Evolutionary conservation across 1,140 invertebrate species (phyloP), one percentile per base, ranked within the genome.

Genomic region (Lepidostoma basale): DNA sequence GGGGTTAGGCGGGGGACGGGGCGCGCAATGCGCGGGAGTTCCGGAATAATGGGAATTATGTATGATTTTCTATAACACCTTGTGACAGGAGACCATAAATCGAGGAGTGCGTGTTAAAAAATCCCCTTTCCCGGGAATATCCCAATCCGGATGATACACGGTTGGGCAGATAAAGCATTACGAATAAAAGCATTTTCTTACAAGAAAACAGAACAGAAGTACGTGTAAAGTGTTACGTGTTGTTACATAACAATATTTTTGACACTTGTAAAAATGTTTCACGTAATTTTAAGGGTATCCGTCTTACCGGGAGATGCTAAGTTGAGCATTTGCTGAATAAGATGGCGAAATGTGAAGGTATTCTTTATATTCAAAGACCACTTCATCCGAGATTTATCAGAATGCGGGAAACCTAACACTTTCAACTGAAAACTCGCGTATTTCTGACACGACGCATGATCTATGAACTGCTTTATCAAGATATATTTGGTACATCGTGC

Each of bases 31-130:
- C 30, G 14, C n/a, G 2, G 42, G 30, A 45, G 10, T 62, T 44
- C 39, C 54, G 18, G 54, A 59, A 47, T 63, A 63, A 72, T 68
- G 62, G 59, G 69, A 72, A 72, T 72, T 72, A 72, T 72, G 69
- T 72, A 72, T 67, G 69, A 72, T 72, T 72, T 72, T 72, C 69
- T 72, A 72, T 72, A 72, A 68, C 70, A 66, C 62, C 66, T 62
- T 58, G 70, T 68, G 70, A 72, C 66, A 68, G 66, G 28, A 40
- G 60, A 40, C 44, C 70, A 72, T 72, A 72, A 72, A 72, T 72
- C 60, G 70, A 64, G 69, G 66, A 56, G 65, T 59, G 68, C 68
- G 67, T 68, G 67, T 68, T 62, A 68, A 68, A 67, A 68, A 68
- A 28, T 36, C 67, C 59, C 14, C 56, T 14, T 30, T 68, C 56